Evolutionary conservation across 2,888 invertebrate genomes (phyloP).

Genomic region (Stenodera caucasica): DNA sequence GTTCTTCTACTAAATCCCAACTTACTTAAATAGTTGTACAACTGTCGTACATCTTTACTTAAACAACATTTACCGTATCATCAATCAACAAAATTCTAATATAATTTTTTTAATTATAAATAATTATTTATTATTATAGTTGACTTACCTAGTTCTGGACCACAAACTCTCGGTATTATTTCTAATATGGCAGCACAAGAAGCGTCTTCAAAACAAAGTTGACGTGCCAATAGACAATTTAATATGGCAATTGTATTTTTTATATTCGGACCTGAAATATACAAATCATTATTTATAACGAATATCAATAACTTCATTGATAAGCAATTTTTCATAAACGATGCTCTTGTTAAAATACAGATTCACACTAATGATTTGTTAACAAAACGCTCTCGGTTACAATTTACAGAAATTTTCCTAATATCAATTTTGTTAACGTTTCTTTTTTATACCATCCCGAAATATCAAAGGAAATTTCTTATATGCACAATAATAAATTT

Average conservation of each 20-base stretch:
- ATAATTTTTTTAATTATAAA: neutral
- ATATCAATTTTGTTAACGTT: neutral
- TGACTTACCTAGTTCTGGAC: conserved; percentile 83
- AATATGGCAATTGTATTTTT: conserved; percentile 79
- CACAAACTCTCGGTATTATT: conserved; percentile 89
- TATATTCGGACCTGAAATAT: conserved; percentile 73
- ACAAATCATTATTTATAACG: conserved; percentile 14
- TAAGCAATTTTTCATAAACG: conserved; percentile 15
- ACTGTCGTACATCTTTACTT: conserved; percentile 7
- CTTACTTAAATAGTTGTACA: conserved; percentile 19
- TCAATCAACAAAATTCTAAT: conserved; percentile 22
- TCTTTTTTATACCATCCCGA: no score
- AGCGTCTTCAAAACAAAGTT: conserved; percentile 87
- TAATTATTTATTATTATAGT: conserved; percentile 17
- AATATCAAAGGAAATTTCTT: no score
- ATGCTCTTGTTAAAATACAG: neutral
- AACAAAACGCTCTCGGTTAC: neutral
- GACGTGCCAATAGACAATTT: conserved; percentile 85
- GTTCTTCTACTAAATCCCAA: conserved; percentile 7
- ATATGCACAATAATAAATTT: no score
- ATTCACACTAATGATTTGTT: conserved; percentile 3
- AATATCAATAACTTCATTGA: conserved; percentile 25
- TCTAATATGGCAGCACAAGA: conserved; percentile 89
- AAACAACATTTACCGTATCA: conserved; percentile 17
- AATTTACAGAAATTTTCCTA: neutral